Percentiles rank a stretch among this genome's conserved stretches.
Conservation (phyloP, 1,140 invertebrate genomes). For the Conus ventricosus region DNA sequence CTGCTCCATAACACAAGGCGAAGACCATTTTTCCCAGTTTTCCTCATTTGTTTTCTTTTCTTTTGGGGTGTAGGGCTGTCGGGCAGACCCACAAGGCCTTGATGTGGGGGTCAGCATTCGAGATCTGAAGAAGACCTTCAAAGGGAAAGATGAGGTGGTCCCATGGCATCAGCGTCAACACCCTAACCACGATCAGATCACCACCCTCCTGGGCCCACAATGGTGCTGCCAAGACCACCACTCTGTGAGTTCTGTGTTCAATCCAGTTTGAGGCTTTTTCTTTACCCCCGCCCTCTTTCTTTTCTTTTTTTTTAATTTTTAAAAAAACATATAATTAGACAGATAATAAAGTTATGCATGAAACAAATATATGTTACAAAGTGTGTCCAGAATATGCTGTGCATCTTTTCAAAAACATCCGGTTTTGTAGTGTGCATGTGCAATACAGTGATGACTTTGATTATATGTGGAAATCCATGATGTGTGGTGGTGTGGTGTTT, state of each 20-base stretch:
- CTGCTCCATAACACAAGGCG: too few relatives aligned
- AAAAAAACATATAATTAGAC: too few relatives aligned
- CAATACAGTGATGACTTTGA: too few relatives aligned
- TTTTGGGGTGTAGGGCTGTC: slow-evolving; percentile 14
- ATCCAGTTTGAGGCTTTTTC: not conserved
- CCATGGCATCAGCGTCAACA: slow-evolving; percentile 80
- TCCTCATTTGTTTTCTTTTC: too few relatives aligned
- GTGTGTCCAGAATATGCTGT: too few relatives aligned
- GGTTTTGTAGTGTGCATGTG: too few relatives aligned
- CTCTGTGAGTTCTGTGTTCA: slow-evolving; percentile 73
- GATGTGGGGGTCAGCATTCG: slow-evolving; percentile 62
- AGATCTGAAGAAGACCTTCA: slow-evolving; percentile 63
- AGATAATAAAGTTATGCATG: too few relatives aligned
- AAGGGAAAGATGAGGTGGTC: slow-evolving; percentile 74
- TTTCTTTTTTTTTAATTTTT: not conserved
- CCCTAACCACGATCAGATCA: slow-evolving; percentile 79
- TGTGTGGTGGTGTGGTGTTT: too few relatives aligned
- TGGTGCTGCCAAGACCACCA: slow-evolving; percentile 80
- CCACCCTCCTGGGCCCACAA: slow-evolving; percentile 79
- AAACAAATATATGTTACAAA: too few relatives aligned
- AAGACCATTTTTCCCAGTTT: too few relatives aligned
- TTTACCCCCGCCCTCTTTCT: not conserved
- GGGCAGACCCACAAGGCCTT: slow-evolving; percentile 36
- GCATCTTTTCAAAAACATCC: too few relatives aligned
- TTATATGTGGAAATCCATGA: too few relatives aligned